These are phyloP conservation scores for Borostomias antarcticus DNA, from an alignment of 2,797 vertebrate species.

Conservation along the genomic window DNA sequence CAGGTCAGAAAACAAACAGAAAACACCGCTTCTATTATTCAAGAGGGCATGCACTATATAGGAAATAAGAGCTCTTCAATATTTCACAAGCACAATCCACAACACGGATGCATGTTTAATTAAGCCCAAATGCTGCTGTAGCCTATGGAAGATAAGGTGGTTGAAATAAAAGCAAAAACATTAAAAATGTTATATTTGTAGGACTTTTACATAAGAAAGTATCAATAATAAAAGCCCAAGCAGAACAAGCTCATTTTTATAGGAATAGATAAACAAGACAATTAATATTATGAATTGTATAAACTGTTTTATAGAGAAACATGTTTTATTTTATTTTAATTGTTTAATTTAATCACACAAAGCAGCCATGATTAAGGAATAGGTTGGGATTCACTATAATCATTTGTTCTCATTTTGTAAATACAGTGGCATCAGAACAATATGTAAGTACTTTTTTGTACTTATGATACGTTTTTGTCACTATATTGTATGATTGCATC, in stretches of 20 bases:
- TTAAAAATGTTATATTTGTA: slow-evolving; percentile 1
- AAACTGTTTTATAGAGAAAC: background rate
- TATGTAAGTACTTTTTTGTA: no score
- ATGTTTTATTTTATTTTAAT: background rate
- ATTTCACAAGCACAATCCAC: slow-evolving; percentile 71
- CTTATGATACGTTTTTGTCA: background rate
- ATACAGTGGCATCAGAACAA: no score
- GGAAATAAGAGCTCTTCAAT: slow-evolving; percentile 76
- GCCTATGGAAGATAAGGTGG: slow-evolving; percentile 37
- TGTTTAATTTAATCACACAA: slow-evolving; percentile 1
- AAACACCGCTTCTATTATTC: slow-evolving; percentile 77
- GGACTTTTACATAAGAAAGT: slow-evolving; percentile 18
- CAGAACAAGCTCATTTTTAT: background rate
- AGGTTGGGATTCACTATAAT: background rate
- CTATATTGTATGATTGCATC: background rate
- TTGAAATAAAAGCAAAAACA: slow-evolving; percentile 29
- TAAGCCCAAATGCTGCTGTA: slow-evolving; percentile 63
- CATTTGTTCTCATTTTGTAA: background rate
- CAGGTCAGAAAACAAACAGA: slow-evolving; percentile 77
- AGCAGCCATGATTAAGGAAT: background rate
- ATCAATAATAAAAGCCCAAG: background rate
- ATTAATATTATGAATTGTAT: background rate
- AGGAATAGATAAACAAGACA: slow-evolving; percentile 5
- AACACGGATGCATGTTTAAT: slow-evolving; percentile 74
- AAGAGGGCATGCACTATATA: slow-evolving; percentile 66